Evolutionary conservation across 2,888 invertebrate genomes (phyloP).

Genomic region (Falcaria lacertinaria): DNA sequence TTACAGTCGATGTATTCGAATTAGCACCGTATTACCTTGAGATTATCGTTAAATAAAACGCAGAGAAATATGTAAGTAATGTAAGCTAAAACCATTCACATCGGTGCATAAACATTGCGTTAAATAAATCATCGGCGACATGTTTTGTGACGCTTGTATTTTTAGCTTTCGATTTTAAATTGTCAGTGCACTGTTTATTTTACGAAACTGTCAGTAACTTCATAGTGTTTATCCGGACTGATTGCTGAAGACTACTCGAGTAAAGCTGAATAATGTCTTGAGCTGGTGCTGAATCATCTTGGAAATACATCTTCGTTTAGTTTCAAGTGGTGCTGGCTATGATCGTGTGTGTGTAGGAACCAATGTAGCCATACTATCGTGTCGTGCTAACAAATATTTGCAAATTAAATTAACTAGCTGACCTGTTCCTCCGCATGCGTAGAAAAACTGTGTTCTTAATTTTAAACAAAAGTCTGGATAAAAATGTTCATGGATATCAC

Average conservation of each 20-base stretch:
- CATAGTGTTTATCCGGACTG: slow-evolving; percentile 9
- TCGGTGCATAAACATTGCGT: slow-evolving; percentile 63
- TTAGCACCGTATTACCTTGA: slow-evolving; percentile 6
- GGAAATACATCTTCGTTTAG: neutral
- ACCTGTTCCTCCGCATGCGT: no score
- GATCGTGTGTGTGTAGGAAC: no score
- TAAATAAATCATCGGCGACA: slow-evolving; percentile 71
- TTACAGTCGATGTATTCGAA: neutral
- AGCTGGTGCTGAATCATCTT: neutral
- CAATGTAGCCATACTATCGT: no score
- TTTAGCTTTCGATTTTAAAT: slow-evolving; percentile 38
- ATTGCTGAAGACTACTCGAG: neutral
- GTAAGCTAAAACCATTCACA: slow-evolving; percentile 50
- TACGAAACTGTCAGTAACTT: slow-evolving; percentile 29
- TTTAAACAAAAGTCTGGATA: no score
- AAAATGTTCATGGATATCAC: no score
- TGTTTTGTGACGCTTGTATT: slow-evolving; percentile 55
- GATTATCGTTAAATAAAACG: slow-evolving; percentile 12
- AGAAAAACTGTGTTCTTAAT: no score
- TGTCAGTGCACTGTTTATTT: slow-evolving; percentile 41
- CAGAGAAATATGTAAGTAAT: slow-evolving; percentile 29
- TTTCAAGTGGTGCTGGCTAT: neutral
- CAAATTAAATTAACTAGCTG: no score
- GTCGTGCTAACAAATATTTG: no score
- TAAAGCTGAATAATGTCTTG: neutral